A percentile compares a stretch with the other conserved stretches of the same genome.
phyloP scores from a whole-genome alignment of 2,888 invertebrate species.

The Scaptomyza parva region DNA sequence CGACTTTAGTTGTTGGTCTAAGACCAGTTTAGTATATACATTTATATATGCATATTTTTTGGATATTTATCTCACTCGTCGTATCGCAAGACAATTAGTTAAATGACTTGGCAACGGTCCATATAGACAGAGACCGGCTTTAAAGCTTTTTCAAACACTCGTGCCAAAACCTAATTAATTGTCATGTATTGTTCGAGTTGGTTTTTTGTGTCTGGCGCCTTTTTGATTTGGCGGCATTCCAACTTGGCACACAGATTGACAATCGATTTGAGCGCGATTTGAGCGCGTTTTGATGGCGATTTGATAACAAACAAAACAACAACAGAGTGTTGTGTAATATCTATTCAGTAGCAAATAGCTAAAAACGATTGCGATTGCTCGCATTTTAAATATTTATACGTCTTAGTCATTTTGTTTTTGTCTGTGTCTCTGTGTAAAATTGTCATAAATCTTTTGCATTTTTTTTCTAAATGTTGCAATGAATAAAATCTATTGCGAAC shows the following conservation, averaged over 20 bases:
- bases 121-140: slow-evolving; percentile 15
- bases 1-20: not conserved
- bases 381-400: slow-evolving; percentile 16
- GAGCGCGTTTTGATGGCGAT: slow-evolving; percentile 37
- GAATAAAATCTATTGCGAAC: slow-evolving; percentile 24
- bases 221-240: slow-evolving; percentile 69
- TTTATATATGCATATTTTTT: slow-evolving; percentile 33
- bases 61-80: slow-evolving; percentile 48
- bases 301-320: slow-evolving; percentile 46
- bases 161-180: slow-evolving; percentile 75
- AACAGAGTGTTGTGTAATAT: slow-evolving; percentile 1
- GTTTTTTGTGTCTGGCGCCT: slow-evolving; percentile 50
- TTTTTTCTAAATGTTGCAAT: slow-evolving; percentile 36
- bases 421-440: slow-evolving; percentile 46
- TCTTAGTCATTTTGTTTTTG: not conserved
- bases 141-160: slow-evolving; percentile 16
- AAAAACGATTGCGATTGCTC: not conserved
- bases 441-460: slow-evolving; percentile 74
- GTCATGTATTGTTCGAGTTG: slow-evolving; percentile 68
- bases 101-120: slow-evolving; percentile 69
- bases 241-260: slow-evolving; percentile 63
- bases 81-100: slow-evolving; percentile 73
- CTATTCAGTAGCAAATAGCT: slow-evolving; percentile 32
- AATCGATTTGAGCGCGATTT: slow-evolving; percentile 35
- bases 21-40: slow-evolving; percentile 1